Base-by-base conservation (phyloP, 2,888 invertebrate species). In the Eulithis testata region DNA sequence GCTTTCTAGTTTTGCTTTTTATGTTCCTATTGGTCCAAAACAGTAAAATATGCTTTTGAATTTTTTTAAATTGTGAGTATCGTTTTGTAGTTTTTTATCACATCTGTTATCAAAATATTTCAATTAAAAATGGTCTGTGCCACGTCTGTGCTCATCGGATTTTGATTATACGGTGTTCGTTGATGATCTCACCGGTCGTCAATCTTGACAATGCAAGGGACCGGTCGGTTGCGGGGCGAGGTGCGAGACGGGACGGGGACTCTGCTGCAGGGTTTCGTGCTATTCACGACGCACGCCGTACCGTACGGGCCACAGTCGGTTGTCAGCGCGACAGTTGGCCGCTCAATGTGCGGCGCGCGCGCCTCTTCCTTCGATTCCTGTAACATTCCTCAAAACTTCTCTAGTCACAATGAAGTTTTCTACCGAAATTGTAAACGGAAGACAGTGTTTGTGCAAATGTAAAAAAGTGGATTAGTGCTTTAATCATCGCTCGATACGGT, bases 181-280 rank as follows among this genome's bases (percentile, higher is more conserved):
- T 83, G 91, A 90, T 92, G 91, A 92, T 91, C 92, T 91, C 91
- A 92, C 87, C 89, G 85, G 82, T 87, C 85, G 88, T 89, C 89
- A 89, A 90, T 90, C 89, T 90, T 90, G 89, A 91, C 92, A 92
- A 91, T 91, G 90, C 91, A 86, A 87, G 89, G 90, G 90, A 90
- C 90, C 89, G 90, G 91, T 90, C 84, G 85, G 58, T 70, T 70
- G 83, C 74, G 89, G 79, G 86, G 84, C 69, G 81, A 73, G 86
- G 83, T 70, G 76, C 67, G 82, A 73, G 84, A 75, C 81, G 85
- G 82, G 87, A 82, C 81, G 83, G 84, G 83, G 81, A 80, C 83
- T 81, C 79, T 81, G 72, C 78, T 84, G 88, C 88, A 87, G 88
- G 90, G 89, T 85, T 87, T 85, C 77, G 87, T 84, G 88, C 91